Percentiles rank a stretch among this genome's conserved stretches.
These are phyloP conservation scores for Sebastes aleutianus DNA, from an alignment of 2,797 vertebrate genomes.

Conservation along the genomic window DNA sequence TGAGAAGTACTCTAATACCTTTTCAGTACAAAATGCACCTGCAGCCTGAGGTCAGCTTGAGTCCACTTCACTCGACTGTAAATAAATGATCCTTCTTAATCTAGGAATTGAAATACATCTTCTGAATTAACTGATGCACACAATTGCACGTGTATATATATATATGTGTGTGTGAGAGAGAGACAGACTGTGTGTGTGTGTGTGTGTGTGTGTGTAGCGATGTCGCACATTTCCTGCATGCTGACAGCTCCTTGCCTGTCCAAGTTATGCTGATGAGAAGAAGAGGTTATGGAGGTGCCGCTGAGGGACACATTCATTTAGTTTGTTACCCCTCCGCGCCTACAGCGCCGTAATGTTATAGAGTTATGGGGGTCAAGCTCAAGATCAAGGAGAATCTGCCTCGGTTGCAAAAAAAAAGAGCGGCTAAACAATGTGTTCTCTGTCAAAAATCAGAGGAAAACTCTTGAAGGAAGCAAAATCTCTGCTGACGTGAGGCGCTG, in stretches of 20 bases:
- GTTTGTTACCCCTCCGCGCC: constrained; percentile 57
- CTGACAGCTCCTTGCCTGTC: constrained; percentile 64
- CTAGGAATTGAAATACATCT: constrained; percentile 19
- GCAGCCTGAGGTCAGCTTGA: constrained; percentile 46
- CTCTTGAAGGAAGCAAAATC: constrained; percentile 75
- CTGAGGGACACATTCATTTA: constrained; percentile 69
- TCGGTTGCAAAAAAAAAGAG: constrained; percentile 70
- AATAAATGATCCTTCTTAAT: constrained; percentile 28
- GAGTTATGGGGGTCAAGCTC: constrained; percentile 75
- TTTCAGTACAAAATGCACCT: constrained; percentile 64
- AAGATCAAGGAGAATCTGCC: constrained; percentile 79
- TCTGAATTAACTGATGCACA: constrained; percentile 6
- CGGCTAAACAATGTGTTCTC: constrained; percentile 74
- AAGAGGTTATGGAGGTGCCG: constrained; percentile 58
- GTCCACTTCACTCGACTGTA: constrained; percentile 24
- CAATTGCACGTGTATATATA: background rate
- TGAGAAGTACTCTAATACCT: constrained; percentile 72
- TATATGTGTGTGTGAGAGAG: background rate
- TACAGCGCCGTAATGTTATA: constrained; percentile 64
- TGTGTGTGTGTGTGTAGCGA: background rate
- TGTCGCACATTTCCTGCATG: constrained; percentile 18
- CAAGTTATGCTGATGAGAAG: constrained; percentile 73
- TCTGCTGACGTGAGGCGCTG: constrained; percentile 70
- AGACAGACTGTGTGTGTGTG: background rate
- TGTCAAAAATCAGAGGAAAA: constrained; percentile 75